phyloP scores from a whole-genome alignment of 2,888 invertebrate species.

The Apotomis betuletana region DNA sequence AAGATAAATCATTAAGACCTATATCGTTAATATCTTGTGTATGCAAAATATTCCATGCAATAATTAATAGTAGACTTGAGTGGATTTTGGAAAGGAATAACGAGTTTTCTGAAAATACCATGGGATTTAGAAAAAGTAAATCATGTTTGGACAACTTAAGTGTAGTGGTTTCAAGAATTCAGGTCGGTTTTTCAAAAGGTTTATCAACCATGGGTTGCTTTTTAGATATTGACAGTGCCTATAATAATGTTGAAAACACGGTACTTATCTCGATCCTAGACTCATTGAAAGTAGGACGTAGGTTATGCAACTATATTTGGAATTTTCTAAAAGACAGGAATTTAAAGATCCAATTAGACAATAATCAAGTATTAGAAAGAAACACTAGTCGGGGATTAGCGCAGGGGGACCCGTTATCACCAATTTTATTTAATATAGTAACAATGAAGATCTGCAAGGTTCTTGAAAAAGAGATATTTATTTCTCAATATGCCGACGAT shows the following conservation, averaged over 20 bases:
- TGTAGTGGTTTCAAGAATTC: not conserved
- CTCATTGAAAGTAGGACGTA: not conserved
- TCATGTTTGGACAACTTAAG: not conserved
- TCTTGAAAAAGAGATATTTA: not conserved
- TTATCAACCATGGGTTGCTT: not conserved
- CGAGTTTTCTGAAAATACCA: not conserved
- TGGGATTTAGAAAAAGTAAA: not conserved
- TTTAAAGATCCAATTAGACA: not conserved
- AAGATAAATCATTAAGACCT: too few relatives aligned
- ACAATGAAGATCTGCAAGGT: slow-evolving; percentile 26
- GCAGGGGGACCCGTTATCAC: slow-evolving; percentile 28
- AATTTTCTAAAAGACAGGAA: slow-evolving; percentile 1
- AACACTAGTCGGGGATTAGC: slow-evolving; percentile 22
- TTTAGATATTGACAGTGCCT: slow-evolving; percentile 1
- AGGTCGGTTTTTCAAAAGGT: not conserved
- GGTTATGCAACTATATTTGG: not conserved
- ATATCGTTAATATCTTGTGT: not conserved
- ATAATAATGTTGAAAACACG: not conserved
- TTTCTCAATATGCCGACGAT: slow-evolving; percentile 43
- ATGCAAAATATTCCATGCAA: not conserved
- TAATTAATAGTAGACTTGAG: not conserved
- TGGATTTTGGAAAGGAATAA: slow-evolving; percentile 7
- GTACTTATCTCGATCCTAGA: not conserved
- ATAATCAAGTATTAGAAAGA: not conserved
- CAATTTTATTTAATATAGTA: slow-evolving; percentile 4